These are phyloP conservation scores for Peromyscus leucopus DNA, from an alignment of 2,113 vertebrate genomes.

Conservation along the genomic window DNA sequence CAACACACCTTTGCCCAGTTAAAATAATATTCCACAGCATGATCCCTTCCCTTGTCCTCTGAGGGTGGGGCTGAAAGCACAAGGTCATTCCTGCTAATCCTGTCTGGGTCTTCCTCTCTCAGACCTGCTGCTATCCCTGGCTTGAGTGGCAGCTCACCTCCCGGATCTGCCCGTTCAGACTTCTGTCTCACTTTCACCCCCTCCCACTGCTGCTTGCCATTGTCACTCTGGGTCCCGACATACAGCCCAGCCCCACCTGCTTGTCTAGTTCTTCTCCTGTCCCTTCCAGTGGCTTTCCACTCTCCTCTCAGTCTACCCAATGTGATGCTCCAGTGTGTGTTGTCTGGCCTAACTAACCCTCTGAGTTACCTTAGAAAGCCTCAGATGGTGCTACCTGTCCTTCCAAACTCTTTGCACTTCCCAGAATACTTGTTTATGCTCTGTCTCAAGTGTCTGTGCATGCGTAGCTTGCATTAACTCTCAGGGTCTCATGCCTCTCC, in stretches of 20 bases:
- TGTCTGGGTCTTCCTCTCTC: background rate
- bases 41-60: background rate
- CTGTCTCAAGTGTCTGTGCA: background rate
- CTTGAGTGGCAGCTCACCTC: background rate
- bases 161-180: background rate
- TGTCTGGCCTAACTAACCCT: background rate
- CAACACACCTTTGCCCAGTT: background rate
- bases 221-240: background rate
- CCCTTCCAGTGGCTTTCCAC: background rate
- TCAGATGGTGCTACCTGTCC: background rate
- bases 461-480: background rate
- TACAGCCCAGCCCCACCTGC: background rate
- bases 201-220: background rate
- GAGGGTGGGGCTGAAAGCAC: background rate
- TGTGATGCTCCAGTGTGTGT: background rate
- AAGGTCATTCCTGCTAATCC: background rate
- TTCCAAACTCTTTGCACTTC: background rate
- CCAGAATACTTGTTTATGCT: background rate
- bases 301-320: background rate
- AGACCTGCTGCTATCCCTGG: background rate
- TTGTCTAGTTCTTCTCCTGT: background rate
- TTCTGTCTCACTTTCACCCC: fast-evolving
- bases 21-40: background rate
- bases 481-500: background rate
- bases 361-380: background rate